Evolutionary conservation across 1,140 invertebrate species (phyloP).

Genomic region (Drosophila santomea): DNA sequence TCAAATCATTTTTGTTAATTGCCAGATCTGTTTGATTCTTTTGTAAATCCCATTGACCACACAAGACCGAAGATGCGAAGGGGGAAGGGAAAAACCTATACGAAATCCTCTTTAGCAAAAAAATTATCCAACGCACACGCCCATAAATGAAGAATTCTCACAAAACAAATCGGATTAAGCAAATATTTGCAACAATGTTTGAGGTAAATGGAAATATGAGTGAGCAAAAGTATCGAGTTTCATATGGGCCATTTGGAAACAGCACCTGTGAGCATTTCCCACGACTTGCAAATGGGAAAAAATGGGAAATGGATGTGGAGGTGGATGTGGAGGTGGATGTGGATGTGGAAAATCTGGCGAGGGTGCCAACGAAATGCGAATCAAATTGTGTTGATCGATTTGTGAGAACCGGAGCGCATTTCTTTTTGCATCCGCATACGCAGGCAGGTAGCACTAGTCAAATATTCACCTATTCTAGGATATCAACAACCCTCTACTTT

Average conservation of each 20-base stretch:
- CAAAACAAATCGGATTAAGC: slow-evolving; percentile 44
- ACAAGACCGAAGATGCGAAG: neutral
- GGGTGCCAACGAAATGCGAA: slow-evolving; percentile 65
- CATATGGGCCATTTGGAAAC: slow-evolving; percentile 53
- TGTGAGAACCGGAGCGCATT: slow-evolving; percentile 21
- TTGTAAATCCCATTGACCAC: slow-evolving; percentile 50
- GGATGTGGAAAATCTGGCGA: neutral
- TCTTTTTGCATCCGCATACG: slow-evolving; percentile 33
- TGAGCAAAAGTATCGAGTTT: slow-evolving; percentile 55
- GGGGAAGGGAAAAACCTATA: neutral
- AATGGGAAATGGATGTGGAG: no score
- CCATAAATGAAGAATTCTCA: slow-evolving; percentile 6
- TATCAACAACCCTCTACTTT: neutral
- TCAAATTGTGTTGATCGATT: slow-evolving; percentile 76
- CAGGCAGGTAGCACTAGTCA: slow-evolving; percentile 23
- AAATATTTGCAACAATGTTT: slow-evolving; percentile 76
- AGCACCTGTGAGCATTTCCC: slow-evolving; percentile 72
- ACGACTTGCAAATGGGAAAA: slow-evolving; percentile 29
- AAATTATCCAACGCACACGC: slow-evolving; percentile 33
- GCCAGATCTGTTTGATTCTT: slow-evolving; percentile 34
- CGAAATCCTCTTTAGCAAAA: slow-evolving; percentile 8
- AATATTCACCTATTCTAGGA: slow-evolving; percentile 8
- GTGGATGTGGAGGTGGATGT: no score
- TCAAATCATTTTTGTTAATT: slow-evolving; percentile 73
- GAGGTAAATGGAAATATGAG: slow-evolving; percentile 13